Evolutionary conservation across 2,113 vertebrate species (phyloP).

Genomic region (Balaenoptera acutorostrata): DNA sequence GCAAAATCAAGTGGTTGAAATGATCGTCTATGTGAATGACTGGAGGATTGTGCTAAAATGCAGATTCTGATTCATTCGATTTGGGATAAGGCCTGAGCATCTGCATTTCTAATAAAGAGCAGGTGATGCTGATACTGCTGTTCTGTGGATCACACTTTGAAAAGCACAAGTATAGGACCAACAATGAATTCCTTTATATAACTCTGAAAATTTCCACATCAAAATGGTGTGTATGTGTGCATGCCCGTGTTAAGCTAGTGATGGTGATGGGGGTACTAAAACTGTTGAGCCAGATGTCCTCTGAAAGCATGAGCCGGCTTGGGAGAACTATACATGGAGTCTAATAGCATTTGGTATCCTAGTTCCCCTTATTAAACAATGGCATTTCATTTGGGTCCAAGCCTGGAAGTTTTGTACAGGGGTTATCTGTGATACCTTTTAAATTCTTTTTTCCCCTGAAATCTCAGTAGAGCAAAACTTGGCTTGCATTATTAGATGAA

Average conservation of each 20-base stretch:
- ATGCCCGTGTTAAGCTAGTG: neutral
- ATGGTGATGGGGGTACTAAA: neutral
- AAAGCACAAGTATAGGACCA: neutral
- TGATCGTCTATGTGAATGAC: neutral
- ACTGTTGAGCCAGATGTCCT: neutral
- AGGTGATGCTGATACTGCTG: neutral
- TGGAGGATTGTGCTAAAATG: neutral
- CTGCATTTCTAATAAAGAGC: neutral
- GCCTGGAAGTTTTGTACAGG: neutral
- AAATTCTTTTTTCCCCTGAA: neutral
- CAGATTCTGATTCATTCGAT: neutral
- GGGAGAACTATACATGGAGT: neutral
- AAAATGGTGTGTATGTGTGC: neutral
- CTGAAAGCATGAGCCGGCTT: neutral
- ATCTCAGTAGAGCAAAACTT: neutral
- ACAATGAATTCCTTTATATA: neutral
- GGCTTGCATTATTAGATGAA: slow-evolving; percentile 35
- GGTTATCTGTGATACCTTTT: neutral
- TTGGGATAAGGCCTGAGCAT: neutral
- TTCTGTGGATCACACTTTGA: neutral
- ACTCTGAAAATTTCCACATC: neutral
- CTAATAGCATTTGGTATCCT: neutral
- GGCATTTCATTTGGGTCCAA: neutral
- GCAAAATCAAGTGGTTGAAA: neutral
- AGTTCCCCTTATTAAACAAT: neutral